A percentile compares a stretch with the other conserved stretches of the same genome.
These are phyloP conservation scores for Chrysina gloriosa DNA, from an alignment of 2,888 invertebrate genomes.

Conservation along the genomic window DNA sequence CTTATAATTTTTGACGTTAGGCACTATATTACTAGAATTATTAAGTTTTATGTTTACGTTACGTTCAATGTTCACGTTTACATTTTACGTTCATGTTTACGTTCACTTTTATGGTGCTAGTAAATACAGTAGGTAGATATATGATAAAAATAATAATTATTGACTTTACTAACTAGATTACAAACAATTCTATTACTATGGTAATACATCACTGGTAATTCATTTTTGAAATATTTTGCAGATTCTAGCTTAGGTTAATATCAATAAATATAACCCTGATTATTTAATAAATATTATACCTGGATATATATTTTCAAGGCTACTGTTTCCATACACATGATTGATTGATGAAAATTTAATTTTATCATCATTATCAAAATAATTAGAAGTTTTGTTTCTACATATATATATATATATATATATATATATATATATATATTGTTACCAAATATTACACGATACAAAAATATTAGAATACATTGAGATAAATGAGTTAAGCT, in stretches of 20 bases:
- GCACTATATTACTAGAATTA: too few relatives aligned
- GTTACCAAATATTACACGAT: not conserved
- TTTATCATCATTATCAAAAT: not conserved
- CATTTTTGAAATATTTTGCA: not conserved
- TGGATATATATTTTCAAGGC: not conserved
- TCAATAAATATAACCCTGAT: not conserved
- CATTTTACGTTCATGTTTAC: too few relatives aligned
- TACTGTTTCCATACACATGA: not conserved
- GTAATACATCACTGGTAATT: not conserved
- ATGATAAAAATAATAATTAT: too few relatives aligned
- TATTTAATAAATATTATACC: too few relatives aligned
- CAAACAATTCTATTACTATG: not conserved
- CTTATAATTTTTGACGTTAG: too few relatives aligned
- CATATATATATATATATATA: not conserved
- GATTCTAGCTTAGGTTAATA: not conserved
- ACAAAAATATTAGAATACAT: not conserved
- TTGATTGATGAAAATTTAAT: not conserved
- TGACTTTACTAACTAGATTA: not conserved
- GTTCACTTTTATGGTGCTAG: too few relatives aligned
- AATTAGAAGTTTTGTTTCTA: not conserved
- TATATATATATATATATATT: too few relatives aligned
- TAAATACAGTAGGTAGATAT: too few relatives aligned
- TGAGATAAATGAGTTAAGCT: not conserved
- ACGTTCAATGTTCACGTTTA: too few relatives aligned
- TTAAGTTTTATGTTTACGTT: too few relatives aligned